These are phyloP conservation scores for Trematocara unimaculatum DNA, from an alignment of 2,113 vertebrate species.

Conservation along the genomic window DNA sequence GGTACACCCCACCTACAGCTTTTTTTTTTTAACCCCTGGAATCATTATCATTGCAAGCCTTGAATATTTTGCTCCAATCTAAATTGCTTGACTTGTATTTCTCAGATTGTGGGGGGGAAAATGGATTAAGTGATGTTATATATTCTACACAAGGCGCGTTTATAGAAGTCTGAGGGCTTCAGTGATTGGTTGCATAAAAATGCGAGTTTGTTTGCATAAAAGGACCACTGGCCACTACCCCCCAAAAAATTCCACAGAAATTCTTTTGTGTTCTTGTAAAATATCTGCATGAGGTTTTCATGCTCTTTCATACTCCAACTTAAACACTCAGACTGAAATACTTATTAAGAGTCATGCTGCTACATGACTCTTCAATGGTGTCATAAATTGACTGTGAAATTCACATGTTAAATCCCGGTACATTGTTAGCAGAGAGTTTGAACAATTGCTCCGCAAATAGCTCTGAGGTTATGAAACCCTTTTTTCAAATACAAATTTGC, in stretches of 20 bases:
- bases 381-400: slow-evolving; percentile 76
- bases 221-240: background rate
- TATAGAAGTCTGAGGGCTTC: background rate
- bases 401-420: slow-evolving; percentile 63
- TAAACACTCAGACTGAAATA: slow-evolving; percentile 36
- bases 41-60: slow-evolving; percentile 64
- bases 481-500: slow-evolving; percentile 67
- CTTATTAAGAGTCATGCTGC: slow-evolving; percentile 66
- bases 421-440: slow-evolving; percentile 65
- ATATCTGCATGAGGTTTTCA: slow-evolving; percentile 12
- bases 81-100: slow-evolving; percentile 62
- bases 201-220: slow-evolving; percentile 30
- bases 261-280: slow-evolving; percentile 7
- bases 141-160: slow-evolving; percentile 33
- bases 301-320: slow-evolving; percentile 6
- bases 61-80: slow-evolving; percentile 62
- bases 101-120: slow-evolving; percentile 34
- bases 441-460: slow-evolving; percentile 66
- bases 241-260: background rate
- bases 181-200: slow-evolving; percentile 8
- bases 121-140: slow-evolving; percentile 37
- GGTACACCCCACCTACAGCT: slow-evolving; percentile 52
- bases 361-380: slow-evolving; percentile 70
- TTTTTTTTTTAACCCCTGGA: slow-evolving; percentile 61
- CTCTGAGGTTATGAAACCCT: slow-evolving; percentile 70